A percentile compares a stretch with the other conserved stretches of the same genome.
Conservation (phyloP, 2,113 vertebrate species). For the Sturnira hondurensis region DNA sequence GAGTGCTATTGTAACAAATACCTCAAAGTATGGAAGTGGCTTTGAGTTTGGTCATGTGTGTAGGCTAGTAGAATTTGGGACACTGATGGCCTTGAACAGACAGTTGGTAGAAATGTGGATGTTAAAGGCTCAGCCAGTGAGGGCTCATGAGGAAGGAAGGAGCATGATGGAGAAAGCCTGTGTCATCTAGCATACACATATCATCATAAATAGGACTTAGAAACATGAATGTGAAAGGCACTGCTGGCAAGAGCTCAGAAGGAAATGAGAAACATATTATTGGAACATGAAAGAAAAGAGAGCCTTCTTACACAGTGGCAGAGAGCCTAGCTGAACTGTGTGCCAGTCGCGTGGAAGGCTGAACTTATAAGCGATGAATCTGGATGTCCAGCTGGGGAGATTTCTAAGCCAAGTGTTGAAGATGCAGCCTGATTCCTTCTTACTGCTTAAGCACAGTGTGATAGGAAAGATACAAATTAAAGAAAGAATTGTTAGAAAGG, state of each 20-base stretch:
- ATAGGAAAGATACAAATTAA: slow-evolving; percentile 14
- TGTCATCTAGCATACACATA: not conserved
- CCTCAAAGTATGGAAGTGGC: not conserved
- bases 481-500: not conserved
- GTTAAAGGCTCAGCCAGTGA: not conserved
- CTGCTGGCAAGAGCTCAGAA: not conserved
- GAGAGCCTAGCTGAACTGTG: not conserved
- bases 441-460: not conserved
- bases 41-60: not conserved
- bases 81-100: not conserved
- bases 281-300: not conserved
- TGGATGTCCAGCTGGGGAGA: slow-evolving; percentile 5
- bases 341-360: not conserved
- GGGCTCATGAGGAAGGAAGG: not conserved
- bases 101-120: not conserved
- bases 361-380: not conserved
- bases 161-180: not conserved
- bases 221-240: not conserved
- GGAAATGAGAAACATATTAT: not conserved
- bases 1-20: not conserved
- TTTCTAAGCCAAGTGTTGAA: slow-evolving; percentile 14
- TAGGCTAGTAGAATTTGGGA: not conserved
- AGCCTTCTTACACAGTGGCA: not conserved
- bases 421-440: not conserved
- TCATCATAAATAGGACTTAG: not conserved